Percentiles rank a stretch among this genome's conserved stretches.
Conservation (phyloP, 2,888 invertebrate species). For the Dolichomitus sp. region DNA sequence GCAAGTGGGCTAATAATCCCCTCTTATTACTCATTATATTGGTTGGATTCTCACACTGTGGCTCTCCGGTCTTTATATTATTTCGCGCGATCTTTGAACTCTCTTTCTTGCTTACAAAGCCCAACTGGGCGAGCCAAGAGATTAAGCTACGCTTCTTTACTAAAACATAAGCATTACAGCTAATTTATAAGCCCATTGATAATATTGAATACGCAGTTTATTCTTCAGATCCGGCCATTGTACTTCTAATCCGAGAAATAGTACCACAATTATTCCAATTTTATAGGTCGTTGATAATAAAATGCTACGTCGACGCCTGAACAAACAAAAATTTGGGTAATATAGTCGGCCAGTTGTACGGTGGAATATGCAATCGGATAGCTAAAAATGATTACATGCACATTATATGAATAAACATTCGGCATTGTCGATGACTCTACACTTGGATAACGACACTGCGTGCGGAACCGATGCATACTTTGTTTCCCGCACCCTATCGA, state of each 20-base stretch:
- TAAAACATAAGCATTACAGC: too few species aligned
- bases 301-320: slow-evolving; percentile 15
- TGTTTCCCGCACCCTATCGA: slow-evolving; percentile 24
- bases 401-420: slow-evolving; percentile 81
- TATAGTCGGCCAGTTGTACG: slow-evolving; percentile 15
- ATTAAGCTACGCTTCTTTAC: too few species aligned
- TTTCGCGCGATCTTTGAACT: too few species aligned
- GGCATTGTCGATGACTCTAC: slow-evolving; percentile 79
- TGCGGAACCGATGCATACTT: slow-evolving; percentile 40
- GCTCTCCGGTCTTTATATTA: too few species aligned
- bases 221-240: background rate
- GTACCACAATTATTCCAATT: background rate
- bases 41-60: too few species aligned
- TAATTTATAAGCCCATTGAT: too few species aligned
- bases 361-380: slow-evolving; percentile 51
- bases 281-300: slow-evolving; percentile 18
- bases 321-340: slow-evolving; percentile 39
- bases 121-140: too few species aligned
- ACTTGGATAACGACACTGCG: slow-evolving; percentile 55
- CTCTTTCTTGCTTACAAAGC: too few species aligned
- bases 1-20: too few species aligned
- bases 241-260: background rate
- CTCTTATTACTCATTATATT: too few species aligned
- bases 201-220: too few species aligned
- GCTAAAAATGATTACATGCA: slow-evolving; percentile 79